Evolutionary conservation across 2,113 vertebrate genomes (phyloP), one percentile per base, ranked within the genome.

Genomic region (Rhinichthys klamathensis): DNA sequence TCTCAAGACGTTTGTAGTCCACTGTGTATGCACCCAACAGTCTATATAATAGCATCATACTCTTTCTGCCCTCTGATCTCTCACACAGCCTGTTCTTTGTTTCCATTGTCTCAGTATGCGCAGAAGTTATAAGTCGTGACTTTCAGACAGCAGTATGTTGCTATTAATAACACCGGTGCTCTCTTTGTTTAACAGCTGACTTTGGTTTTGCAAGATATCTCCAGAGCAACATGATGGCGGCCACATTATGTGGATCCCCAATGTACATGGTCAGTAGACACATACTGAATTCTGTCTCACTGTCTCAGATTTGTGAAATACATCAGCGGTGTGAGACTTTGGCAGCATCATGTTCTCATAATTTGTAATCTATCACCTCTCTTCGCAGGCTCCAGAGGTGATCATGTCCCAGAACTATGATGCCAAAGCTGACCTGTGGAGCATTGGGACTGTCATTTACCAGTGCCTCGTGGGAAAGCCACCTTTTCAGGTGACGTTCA

Each of bases 381-480:
- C 32, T 80, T 87, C 35, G 1, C 90, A 99, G 98, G 98, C 98
- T 84, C 98, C 98, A 18, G 98, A 99, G 91, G 98, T 99, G 85
- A 99, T 99, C 83, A 99, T 99, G 98, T 99, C 98, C 82, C 98
- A 99, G 90, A 97, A 98, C 85, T 99, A 99, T 6, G 98, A 99
- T 82, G 97, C 97, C 86, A 99, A 97, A 92, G 98, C 98, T 3
- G 98, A 99, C 92, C 93, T 99, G 87, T 99, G 98, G 98, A 99
- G 98, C 93, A 97, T 99, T 80, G 98, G 98, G 82, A 99, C 98
- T 0, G 97, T 99, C 70, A 95, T 99, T 88, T 99, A 98, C 92
- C 98, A 99, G 85, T 99, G 98, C 94, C 97, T 99, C 54, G 97
- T 98, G 78, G 98, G 98, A 89, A 99, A 98, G 88, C 97, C 98